Evolutionary conservation across 2,113 vertebrate genomes (phyloP).

Genomic region (Bufo gargarizans): DNA sequence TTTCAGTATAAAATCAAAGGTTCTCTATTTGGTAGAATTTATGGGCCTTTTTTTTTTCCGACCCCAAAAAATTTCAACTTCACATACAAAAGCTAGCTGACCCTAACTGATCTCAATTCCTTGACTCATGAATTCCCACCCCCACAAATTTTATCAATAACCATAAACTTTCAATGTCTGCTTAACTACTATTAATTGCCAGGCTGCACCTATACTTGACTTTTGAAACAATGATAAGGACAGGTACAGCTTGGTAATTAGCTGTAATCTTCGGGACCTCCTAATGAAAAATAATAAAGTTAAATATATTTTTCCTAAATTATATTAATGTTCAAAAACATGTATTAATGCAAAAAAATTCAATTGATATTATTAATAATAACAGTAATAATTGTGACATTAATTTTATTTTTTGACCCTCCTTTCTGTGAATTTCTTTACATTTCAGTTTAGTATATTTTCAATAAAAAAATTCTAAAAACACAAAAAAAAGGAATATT

Average conservation of each 20-base stretch:
- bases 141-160: not conserved
- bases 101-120: not conserved
- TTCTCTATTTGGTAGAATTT: not conserved
- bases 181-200: not conserved
- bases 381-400: too few species aligned
- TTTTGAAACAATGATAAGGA: too few species aligned
- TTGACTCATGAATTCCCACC: not conserved
- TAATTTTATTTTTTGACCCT: not conserved
- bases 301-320: too few species aligned
- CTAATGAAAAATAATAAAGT: too few species aligned
- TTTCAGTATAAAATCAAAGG: conserved; percentile 23
- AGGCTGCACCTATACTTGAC: too few species aligned
- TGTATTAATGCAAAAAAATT: too few species aligned
- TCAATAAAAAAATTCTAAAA: not conserved
- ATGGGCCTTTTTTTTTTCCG: not conserved
- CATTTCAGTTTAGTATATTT: not conserved
- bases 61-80: not conserved
- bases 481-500: too few species aligned
- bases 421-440: not conserved
- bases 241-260: too few species aligned
- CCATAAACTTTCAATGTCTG: not conserved
- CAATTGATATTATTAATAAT: too few species aligned
- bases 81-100: not conserved
- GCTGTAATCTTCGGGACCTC: too few species aligned
- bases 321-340: too few species aligned